phyloP scores from a whole-genome alignment of 30 jellyfish, hydroid and myxozoan species.

The Aurelia aurita region DNA sequence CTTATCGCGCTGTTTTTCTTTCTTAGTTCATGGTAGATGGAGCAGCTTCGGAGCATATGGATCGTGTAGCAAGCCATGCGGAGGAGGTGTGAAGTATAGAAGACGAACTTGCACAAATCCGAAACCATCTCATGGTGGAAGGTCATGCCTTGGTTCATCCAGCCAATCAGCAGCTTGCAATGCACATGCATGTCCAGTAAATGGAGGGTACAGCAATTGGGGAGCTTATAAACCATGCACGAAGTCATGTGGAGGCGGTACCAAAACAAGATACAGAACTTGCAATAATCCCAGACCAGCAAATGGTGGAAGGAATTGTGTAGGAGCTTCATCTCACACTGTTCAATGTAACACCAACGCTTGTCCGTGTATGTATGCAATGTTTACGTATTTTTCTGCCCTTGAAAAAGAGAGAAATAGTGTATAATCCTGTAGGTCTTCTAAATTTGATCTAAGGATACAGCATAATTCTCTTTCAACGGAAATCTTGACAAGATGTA shows the following conservation, averaged over 20 bases:
- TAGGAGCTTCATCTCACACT: too few relatives aligned
- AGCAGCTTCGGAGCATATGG: slow-evolving; percentile 74
- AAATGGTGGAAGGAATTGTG: too few relatives aligned
- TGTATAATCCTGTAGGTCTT: too few relatives aligned
- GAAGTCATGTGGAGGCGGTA: background rate
- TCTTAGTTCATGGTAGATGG: slow-evolving; percentile 86
- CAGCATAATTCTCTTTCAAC: too few relatives aligned
- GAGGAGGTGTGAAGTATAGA: slow-evolving; percentile 81
- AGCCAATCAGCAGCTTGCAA: slow-evolving; percentile 22
- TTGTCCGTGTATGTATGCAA: too few relatives aligned
- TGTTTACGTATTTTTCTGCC: too few relatives aligned
- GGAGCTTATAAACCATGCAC: background rate
- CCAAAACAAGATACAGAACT: background rate
- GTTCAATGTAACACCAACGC: too few relatives aligned
- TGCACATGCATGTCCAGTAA: slow-evolving; percentile 35
- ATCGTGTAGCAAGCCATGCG: slow-evolving; percentile 76
- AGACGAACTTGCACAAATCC: slow-evolving; percentile 80
- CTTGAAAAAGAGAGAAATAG: too few relatives aligned
- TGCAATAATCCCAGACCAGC: too few relatives aligned
- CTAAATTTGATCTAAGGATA: too few relatives aligned
- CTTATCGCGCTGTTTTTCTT: too few relatives aligned
- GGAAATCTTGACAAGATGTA: too few relatives aligned
- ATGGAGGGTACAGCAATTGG: background rate
- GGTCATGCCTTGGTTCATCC: slow-evolving; percentile 16
- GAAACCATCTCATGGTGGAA: slow-evolving; percentile 44